These are phyloP conservation scores for Dioctria rufipes DNA, from an alignment of 2,888 invertebrate genomes.

Conservation along the genomic window DNA sequence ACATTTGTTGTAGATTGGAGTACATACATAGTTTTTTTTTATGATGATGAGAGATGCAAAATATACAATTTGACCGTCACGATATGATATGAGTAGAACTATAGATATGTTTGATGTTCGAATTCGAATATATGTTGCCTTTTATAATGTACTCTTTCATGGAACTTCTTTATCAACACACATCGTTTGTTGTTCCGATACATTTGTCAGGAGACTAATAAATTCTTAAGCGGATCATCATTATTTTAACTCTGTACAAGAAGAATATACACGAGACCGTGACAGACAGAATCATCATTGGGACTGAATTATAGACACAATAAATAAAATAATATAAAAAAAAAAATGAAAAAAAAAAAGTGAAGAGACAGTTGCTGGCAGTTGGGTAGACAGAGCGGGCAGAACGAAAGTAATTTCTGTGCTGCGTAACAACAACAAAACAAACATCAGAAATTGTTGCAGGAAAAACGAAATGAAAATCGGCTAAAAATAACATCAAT, in stretches of 20 bases:
- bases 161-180: slow-evolving; percentile 50
- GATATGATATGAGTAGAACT: too few relatives aligned
- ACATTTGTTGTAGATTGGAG: background rate
- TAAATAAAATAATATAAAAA: slow-evolving; percentile 37
- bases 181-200: slow-evolving; percentile 62
- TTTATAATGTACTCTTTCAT: background rate
- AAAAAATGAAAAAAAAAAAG: slow-evolving; percentile 10
- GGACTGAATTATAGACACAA: slow-evolving; percentile 44
- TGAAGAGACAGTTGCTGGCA: background rate
- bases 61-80: background rate
- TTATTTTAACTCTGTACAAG: slow-evolving; percentile 49
- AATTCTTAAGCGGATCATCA: slow-evolving; percentile 56
- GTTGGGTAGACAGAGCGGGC: background rate
- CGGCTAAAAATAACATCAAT: slow-evolving; percentile 43
- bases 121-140: background rate
- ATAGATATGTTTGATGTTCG: background rate
- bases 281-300: slow-evolving; percentile 28
- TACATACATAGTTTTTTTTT: background rate
- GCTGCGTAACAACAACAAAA: slow-evolving; percentile 10
- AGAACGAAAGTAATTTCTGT: slow-evolving; percentile 14
- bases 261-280: background rate
- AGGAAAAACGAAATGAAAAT: slow-evolving; percentile 35
- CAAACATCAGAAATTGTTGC: slow-evolving; percentile 20
- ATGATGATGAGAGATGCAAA: background rate
- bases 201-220: slow-evolving; percentile 63